Percentiles rank a stretch among this genome's conserved stretches.
Evolutionary conservation across 2,113 vertebrate genomes (phyloP).

Genomic region (Recurvirostra avosetta): DNA sequence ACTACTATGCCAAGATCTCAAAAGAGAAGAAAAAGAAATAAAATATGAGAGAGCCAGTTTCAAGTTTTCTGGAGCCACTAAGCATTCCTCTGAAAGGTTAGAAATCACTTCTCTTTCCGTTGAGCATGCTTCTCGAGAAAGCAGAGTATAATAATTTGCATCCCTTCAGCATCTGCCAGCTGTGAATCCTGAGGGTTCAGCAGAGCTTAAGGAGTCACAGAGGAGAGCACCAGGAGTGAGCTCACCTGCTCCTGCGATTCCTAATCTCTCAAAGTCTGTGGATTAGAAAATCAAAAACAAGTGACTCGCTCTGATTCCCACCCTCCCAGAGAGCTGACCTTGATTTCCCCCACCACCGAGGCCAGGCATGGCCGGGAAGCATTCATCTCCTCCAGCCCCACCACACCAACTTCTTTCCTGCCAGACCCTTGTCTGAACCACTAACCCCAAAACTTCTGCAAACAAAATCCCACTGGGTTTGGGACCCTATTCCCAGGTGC

Average conservation of each 20-base stretch:
- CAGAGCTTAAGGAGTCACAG: not conserved
- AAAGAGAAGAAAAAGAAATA: not conserved
- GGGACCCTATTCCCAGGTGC: not conserved
- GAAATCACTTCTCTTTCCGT: not conserved
- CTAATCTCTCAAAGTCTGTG: not conserved
- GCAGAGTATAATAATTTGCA: not conserved
- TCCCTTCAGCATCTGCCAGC: not conserved
- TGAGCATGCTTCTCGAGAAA: not conserved
- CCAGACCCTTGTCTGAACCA: not conserved
- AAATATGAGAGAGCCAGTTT: not conserved
- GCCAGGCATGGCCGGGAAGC: not conserved
- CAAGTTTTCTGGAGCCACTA: not conserved
- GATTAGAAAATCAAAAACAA: not conserved
- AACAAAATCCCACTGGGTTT: not conserved
- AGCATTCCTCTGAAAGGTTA: not conserved
- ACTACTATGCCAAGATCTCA: not conserved
- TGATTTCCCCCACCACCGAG: rapidly evolving
- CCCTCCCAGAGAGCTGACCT: not conserved
- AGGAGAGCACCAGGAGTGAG: not conserved
- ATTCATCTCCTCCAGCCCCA: not conserved
- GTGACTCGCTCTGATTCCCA: not conserved
- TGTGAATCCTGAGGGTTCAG: not conserved
- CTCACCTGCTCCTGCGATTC: not conserved
- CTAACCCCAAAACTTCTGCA: not conserved
- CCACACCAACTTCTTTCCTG: not conserved